Evolutionary conservation across 2,113 vertebrate genomes (phyloP).

Genomic region (Myiagra hebetior): DNA sequence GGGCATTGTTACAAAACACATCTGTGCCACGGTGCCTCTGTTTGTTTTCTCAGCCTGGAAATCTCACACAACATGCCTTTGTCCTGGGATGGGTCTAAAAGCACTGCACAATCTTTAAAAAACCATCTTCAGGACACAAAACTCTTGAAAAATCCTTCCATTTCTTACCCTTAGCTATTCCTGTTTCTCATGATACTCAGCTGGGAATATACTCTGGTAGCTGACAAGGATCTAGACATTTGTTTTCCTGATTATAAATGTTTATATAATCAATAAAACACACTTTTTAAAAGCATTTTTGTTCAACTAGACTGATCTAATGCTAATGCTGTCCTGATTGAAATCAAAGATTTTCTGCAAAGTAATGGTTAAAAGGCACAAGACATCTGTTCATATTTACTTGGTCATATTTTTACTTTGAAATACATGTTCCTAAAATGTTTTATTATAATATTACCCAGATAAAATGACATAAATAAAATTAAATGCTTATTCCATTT

Average conservation of each 20-base stretch:
- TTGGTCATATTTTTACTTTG: background rate
- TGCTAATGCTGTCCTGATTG: background rate
- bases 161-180: background rate
- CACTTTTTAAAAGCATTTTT: background rate
- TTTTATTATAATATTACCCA: background rate
- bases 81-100: background rate
- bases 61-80: background rate
- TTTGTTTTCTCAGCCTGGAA: background rate
- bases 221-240: background rate
- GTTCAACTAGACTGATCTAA: background rate
- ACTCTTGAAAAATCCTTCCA: background rate
- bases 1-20: background rate
- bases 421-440: background rate
- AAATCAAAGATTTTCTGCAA: conserved; percentile 6
- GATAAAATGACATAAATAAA: background rate
- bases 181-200: background rate
- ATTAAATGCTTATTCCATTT: background rate
- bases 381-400: conserved; percentile 42
- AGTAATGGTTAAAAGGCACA: background rate
- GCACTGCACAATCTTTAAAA: background rate
- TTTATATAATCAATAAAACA: background rate
- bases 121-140: background rate
- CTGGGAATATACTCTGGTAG: background rate
- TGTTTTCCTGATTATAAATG: background rate
- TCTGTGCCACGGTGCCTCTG: background rate